Evolutionary conservation across 2,113 vertebrate species (phyloP), one percentile per base, ranked within the genome.

Genomic region (Nesogale talazaci): DNA sequence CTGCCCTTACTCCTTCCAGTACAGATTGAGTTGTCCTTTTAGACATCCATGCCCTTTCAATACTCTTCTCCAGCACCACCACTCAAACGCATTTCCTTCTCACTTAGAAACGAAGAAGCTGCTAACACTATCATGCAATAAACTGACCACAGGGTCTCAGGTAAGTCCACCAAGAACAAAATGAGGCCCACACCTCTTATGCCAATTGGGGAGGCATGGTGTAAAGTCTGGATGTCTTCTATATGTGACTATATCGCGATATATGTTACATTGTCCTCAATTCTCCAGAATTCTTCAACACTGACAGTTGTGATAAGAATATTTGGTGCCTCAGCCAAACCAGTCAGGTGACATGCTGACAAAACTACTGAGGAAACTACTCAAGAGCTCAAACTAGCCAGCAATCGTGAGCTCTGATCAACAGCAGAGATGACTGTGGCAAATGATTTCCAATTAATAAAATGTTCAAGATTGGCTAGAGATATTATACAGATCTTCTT

Each of bases 81-180:
- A 52, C 46, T 52, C 46, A 52, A 52, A 11, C 57, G 23, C 11
- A 67, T 79, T 59, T 31, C 38, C 19, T 38, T 84, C 76, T 89
- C 86, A 75, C 17, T 82, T 40, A 77, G 22, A 72, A 65, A 65
- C 72, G 63, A 92, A 85, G 59, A 86, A 81, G 42, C 40, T 63
- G 36, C 36, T n/a, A 19, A 29, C 5, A 65, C 52, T 36, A 42
- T 42, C 40, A 65, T 56, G 19, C 16, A 88, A 61, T 0, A 89
- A 59, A 31, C 74, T 67, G 42, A 22, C 42, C 34, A 85, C 36
- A 76, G 16, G 57, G 38, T 3, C 0, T 0, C 17, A 59, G 61
- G 29, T 59, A 89, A 88, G 38, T 89, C 38, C 76, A 40, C 11
- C 27, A 59, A 76, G 46, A 17, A 23, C 40, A 36, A 61, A 69